A percentile compares a stretch with the other conserved stretches of the same genome.
Conservation (phyloP, 2,113 vertebrate genomes). For the Anseranas semipalmata region DNA sequence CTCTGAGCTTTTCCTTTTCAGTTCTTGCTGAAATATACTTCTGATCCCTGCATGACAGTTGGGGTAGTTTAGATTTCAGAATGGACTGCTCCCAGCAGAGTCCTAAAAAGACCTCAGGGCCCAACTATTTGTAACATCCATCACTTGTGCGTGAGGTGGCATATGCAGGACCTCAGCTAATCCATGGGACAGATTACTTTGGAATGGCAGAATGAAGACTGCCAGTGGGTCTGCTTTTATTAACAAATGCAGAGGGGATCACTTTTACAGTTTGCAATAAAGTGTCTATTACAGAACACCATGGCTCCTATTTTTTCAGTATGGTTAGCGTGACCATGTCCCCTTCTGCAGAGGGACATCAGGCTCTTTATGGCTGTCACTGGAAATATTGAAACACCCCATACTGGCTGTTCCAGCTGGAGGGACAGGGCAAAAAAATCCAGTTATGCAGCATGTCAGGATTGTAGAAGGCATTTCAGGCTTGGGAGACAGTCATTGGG, state of each 20-base stretch:
- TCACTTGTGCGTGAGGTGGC: background rate
- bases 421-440: background rate
- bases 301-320: background rate
- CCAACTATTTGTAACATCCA: background rate
- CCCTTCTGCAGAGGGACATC: background rate
- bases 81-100: background rate
- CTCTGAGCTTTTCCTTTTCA: constrained; percentile 7
- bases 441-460: background rate
- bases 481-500: background rate
- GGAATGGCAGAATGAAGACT: background rate
- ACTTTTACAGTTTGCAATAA: background rate
- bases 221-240: background rate
- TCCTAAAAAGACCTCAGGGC: background rate
- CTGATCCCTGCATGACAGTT: background rate
- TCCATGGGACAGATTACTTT: background rate
- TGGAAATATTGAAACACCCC: background rate
- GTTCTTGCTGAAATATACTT: background rate
- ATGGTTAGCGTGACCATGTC: background rate
- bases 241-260: background rate
- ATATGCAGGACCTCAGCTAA: background rate
- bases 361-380: background rate
- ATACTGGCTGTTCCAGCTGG: background rate
- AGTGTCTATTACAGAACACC: background rate
- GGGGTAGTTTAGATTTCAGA: background rate
- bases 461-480: background rate